Evolutionary conservation across 2,888 invertebrate genomes (phyloP), one percentile per base, ranked within the genome.

Genomic region (Cheilosia pagana): DNA sequence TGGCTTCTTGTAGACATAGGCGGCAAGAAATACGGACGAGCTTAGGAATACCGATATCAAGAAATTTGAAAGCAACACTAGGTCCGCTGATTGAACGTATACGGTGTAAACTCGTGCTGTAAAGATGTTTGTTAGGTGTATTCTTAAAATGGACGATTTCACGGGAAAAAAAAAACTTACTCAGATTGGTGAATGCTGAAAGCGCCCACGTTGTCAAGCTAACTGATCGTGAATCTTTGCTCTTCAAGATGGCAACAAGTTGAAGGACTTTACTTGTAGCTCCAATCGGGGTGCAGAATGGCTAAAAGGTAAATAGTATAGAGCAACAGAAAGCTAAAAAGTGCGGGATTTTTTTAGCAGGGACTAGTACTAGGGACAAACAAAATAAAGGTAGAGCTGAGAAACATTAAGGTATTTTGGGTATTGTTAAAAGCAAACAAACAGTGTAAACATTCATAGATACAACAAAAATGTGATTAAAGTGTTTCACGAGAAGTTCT

Each of bases 221-320:
- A 0, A 97, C 94, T 0, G 96, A 95, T 87, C 95, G 95, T 1
- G 97, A 95, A 90, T 96, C 95, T 89, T 94, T 94, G 2, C 94
- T 93, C 72, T 93, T 93, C 21, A 96, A 88, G 87, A 97, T 97
- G 77, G 95, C 95, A 72, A 94, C 90, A 25, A 97, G 93, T 89
- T 97, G 97, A 16, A 96, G 94, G 2, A 96, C 93, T 93, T 97
- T 97, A 81, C 97, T 96, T 35, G 96, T 95, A 8, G 96, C 96
- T 87, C 96, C 96, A 86, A 97, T 94, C 0, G 97, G 97, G 10
- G 92, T 92, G 78, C 92, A 92, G 78, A 92, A 91, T 23, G 92
- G 92, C 92, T 92, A 71, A 55, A 88, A 87, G 71, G 6, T 8
- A 23, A 45, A 16, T 7, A 10, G 1, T 25, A 10, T 45, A 8